A percentile compares a stretch with the other conserved stretches of the same genome.
phyloP scores from a whole-genome alignment of 2,113 vertebrate species.

The Nannospalax galili region DNA sequence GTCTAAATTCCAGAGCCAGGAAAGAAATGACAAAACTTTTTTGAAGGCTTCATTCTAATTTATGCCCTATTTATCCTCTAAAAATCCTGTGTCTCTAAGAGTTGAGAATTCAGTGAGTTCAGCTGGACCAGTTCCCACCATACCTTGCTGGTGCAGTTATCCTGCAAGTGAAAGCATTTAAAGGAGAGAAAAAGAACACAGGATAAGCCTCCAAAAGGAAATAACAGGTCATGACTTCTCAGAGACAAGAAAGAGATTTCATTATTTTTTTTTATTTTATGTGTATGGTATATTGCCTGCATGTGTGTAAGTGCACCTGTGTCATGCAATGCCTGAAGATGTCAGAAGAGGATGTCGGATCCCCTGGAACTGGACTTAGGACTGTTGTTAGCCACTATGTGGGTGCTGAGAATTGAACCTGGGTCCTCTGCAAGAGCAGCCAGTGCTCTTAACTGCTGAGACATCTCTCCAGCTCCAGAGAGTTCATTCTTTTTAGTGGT shows the following conservation, averaged over 20 bases:
- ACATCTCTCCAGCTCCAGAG: neutral
- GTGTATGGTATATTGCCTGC: too few species aligned
- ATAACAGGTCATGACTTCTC: slow-evolving; percentile 23
- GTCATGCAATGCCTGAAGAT: too few species aligned
- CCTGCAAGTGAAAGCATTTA: slow-evolving; percentile 91
- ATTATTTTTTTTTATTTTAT: neutral
- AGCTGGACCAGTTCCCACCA: slow-evolving; percentile 36
- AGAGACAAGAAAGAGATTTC: slow-evolving; percentile 23
- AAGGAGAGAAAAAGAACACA: slow-evolving; percentile 83
- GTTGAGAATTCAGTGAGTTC: neutral
- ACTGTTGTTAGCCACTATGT: too few species aligned
- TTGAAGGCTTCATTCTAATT: slow-evolving; percentile 19
- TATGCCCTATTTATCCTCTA: slow-evolving; percentile 14
- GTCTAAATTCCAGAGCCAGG: slow-evolving; percentile 46
- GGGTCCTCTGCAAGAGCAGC: too few species aligned
- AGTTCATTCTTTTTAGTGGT: slow-evolving; percentile 45
- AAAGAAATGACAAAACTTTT: neutral
- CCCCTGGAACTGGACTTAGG: too few species aligned
- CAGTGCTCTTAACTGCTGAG: too few species aligned
- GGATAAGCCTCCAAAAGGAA: slow-evolving; percentile 71
- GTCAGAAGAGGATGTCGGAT: too few species aligned
- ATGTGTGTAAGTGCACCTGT: too few species aligned
- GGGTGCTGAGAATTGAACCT: too few species aligned
- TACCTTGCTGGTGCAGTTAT: slow-evolving; percentile 99
- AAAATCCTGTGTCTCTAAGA: neutral